Evolutionary conservation across 2,888 invertebrate genomes (phyloP).

Genomic region (Drosophila monieri): DNA sequence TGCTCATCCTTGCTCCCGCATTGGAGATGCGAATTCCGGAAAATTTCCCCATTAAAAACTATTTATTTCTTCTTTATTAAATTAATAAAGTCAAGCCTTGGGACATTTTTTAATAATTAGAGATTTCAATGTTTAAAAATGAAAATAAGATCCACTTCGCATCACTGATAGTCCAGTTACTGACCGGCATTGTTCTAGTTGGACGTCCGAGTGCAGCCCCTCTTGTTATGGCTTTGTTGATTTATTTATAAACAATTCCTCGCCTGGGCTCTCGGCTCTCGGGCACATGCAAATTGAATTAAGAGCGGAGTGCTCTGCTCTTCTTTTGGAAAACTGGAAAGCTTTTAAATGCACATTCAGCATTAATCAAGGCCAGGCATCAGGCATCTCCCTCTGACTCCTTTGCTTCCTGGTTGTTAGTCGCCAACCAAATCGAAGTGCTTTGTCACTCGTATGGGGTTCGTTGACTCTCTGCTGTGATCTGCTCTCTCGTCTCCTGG

Average conservation of each 20-base stretch:
- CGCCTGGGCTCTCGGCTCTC: conserved; percentile 9
- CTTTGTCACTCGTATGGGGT: conserved; percentile 47
- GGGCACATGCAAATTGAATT: conserved; percentile 64
- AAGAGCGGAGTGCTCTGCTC: conserved; percentile 32
- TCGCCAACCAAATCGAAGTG: conserved; percentile 31
- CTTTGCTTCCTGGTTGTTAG: conserved; percentile 45
- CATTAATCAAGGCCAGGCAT: conserved; percentile 63
- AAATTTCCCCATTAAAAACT: not conserved
- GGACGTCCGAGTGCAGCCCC: conserved; percentile 31
- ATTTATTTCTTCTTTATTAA: not conserved
- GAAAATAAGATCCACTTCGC: no score
- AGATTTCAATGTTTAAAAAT: not conserved
- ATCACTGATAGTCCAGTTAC: not conserved
- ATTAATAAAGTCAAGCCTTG: not conserved
- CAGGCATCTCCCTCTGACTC: conserved; percentile 3
- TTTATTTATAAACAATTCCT: conserved; percentile 57
- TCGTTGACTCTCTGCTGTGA: conserved; percentile 48
- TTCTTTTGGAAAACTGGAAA: not conserved
- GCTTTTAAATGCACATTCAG: conserved; percentile 47
- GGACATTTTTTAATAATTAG: no score
- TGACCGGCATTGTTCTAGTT: conserved; percentile 56
- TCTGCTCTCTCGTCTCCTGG: not conserved
- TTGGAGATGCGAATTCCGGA: conserved; percentile 3
- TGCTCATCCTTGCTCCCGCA: not conserved
- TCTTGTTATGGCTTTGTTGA: conserved; percentile 52